Evolutionary conservation across 2,888 invertebrate genomes (phyloP).

Genomic region (Meghimatium bilineatum): DNA sequence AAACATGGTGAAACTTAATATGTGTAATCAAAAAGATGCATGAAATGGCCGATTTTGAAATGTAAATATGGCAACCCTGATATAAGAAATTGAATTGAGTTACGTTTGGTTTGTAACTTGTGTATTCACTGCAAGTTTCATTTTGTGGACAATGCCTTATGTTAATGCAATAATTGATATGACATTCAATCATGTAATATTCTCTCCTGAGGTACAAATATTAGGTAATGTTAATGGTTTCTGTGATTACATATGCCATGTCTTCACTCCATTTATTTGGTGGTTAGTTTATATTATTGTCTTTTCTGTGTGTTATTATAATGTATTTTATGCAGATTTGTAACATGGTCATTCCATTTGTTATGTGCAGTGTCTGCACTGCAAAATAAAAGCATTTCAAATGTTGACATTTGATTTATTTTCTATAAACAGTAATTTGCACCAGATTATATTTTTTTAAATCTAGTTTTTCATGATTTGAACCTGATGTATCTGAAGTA

Average conservation of each 20-base stretch:
- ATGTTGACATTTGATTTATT: background rate
- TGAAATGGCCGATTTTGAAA: too few species aligned
- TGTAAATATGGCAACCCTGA: too few species aligned
- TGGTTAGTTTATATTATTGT: background rate
- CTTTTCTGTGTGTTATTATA: background rate
- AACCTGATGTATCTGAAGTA: too few species aligned
- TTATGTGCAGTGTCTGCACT: constrained; percentile 27
- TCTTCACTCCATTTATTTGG: constrained; percentile 6
- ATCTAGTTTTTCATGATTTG: too few species aligned
- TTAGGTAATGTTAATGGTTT: background rate
- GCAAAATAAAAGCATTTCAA: constrained; percentile 31
- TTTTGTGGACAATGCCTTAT: background rate
- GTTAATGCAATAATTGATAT: background rate
- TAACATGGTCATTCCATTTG: constrained; percentile 32
- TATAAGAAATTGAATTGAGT: background rate
- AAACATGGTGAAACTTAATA: too few species aligned
- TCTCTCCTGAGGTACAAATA: too few species aligned
- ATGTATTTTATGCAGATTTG: constrained; percentile 22
- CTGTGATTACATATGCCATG: constrained; percentile 10
- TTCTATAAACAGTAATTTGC: too few species aligned
- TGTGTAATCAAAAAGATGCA: too few species aligned
- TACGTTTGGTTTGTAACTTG: background rate
- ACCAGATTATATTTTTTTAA: too few species aligned
- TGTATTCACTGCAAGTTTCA: background rate
- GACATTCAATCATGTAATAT: background rate